These are phyloP conservation scores for Psilanteris sp. DNA, from an alignment of 1,140 invertebrate genomes.

Conservation along the genomic window DNA sequence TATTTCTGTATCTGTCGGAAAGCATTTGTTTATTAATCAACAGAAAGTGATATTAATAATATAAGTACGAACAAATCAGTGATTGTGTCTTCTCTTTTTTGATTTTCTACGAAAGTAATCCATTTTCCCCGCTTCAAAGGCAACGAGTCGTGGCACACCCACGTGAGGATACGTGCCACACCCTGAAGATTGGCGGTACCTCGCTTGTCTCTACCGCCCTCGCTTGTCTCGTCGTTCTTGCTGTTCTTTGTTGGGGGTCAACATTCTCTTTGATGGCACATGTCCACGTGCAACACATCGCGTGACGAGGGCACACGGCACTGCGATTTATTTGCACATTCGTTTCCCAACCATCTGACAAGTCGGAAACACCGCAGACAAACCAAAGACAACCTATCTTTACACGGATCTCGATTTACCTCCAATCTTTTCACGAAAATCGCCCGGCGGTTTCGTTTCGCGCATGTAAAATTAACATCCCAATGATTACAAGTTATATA, in stretches of 20 bases:
- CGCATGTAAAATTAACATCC: conserved; percentile 46
- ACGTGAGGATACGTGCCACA: conserved; percentile 55
- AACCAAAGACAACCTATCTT: conserved; percentile 62
- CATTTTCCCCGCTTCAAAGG: conserved; percentile 50
- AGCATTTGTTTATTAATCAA: no score
- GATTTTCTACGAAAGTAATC: conserved; percentile 50
- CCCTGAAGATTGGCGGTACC: conserved; percentile 63
- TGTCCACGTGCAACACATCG: conserved; percentile 61
- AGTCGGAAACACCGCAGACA: conserved; percentile 54
- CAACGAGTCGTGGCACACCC: conserved; percentile 55
- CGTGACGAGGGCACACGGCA: conserved; percentile 60
- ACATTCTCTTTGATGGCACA: conserved; percentile 64
- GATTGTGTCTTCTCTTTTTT: conserved; percentile 9
- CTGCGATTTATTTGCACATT: conserved; percentile 62
- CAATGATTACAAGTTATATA: conserved; percentile 50
- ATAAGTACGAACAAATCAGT: no score
- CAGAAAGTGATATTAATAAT: no score
- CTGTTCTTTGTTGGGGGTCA: conserved; percentile 64
- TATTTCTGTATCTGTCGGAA: no score
- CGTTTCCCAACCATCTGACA: conserved; percentile 57
- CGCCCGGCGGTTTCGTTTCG: conserved; percentile 23
- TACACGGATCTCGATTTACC: conserved; percentile 59
- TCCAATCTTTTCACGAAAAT: conserved; percentile 47
- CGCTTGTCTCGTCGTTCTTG: conserved; percentile 49
- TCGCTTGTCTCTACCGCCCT: conserved; percentile 50